Conservation (phyloP, 2,797 vertebrate species). For the Gymnocypris eckloni region DNA sequence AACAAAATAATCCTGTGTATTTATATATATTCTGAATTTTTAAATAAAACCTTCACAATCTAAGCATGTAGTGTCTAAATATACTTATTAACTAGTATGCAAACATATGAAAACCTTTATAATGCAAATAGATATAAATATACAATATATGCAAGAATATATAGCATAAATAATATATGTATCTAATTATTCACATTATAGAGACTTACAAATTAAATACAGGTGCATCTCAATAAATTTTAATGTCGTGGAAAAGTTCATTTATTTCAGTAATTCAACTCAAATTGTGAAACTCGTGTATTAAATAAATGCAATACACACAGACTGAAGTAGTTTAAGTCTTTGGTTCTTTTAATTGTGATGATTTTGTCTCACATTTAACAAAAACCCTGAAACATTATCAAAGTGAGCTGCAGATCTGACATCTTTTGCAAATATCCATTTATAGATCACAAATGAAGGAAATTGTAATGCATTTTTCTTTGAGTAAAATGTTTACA, state of each 20-base stretch:
- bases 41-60: background rate
- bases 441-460: background rate
- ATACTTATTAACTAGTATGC: background rate
- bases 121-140: background rate
- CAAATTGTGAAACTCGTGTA: too few species aligned
- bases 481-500: conserved; percentile 13
- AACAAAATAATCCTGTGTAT: too few species aligned
- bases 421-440: background rate
- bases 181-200: background rate
- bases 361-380: too few species aligned
- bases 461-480: conserved; percentile 12
- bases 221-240: too few species aligned
- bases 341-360: too few species aligned
- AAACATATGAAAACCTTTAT: background rate
- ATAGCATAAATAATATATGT: background rate
- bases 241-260: too few species aligned
- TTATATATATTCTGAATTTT: background rate
- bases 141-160: background rate
- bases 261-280: too few species aligned
- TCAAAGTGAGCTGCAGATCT: background rate
- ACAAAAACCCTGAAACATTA: background rate
- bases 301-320: too few species aligned
- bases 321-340: too few species aligned
- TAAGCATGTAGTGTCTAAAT: background rate
- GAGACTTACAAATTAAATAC: background rate